Conservation (phyloP, 2,888 invertebrate species). For the Deilephila porcellus region DNA sequence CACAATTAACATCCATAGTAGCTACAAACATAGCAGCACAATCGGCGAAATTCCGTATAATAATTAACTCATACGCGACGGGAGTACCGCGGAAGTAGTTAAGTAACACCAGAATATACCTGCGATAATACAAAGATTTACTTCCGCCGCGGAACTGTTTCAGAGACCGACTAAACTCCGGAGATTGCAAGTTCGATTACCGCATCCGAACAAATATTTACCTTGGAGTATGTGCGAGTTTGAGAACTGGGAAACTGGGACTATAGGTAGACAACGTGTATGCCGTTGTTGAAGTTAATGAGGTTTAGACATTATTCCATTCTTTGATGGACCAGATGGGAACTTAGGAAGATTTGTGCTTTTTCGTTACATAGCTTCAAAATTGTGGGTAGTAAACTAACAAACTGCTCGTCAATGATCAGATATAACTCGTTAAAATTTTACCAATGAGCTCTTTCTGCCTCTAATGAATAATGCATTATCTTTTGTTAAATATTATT, state of each 20-base stretch:
- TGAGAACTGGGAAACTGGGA: not conserved
- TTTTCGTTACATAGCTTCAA: too few species aligned
- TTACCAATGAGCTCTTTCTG: too few species aligned
- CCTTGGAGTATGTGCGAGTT: constrained; percentile 1
- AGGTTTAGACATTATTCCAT: too few species aligned
- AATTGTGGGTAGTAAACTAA: too few species aligned
- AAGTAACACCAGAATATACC: constrained; percentile 17
- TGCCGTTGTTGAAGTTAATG: too few species aligned
- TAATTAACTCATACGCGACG: constrained; percentile 1
- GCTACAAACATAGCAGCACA: not conserved
- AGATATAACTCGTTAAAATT: too few species aligned
- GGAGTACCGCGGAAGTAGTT: not conserved
- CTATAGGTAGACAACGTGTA: not conserved
- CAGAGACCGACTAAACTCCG: constrained; percentile 17
- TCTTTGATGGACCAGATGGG: too few species aligned
- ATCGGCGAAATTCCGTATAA: not conserved
- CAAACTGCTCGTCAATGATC: too few species aligned
- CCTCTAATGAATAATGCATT: too few species aligned
- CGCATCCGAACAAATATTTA: constrained; percentile 15
- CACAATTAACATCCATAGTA: not conserved
- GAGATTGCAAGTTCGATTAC: constrained; percentile 24
- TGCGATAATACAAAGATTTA: constrained; percentile 15
- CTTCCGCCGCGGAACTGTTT: constrained; percentile 11
- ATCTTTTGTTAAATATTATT: too few species aligned
- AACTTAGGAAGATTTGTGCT: too few species aligned